Evolutionary conservation across 2,113 vertebrate species (phyloP).

Genomic region (Seriola quinqueradiata): DNA sequence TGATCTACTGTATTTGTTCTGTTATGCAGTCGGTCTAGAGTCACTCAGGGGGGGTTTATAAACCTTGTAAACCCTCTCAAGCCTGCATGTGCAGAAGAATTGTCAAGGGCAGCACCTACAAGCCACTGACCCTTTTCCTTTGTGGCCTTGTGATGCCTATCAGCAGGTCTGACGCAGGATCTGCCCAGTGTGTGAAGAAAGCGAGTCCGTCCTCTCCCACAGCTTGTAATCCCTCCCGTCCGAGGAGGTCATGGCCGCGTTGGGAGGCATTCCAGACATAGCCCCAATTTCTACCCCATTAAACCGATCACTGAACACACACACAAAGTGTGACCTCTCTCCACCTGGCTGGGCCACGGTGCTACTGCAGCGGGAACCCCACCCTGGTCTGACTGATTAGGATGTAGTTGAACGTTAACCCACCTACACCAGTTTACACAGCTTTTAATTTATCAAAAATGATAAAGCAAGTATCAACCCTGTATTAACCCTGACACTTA

Average conservation of each 20-base stretch:
- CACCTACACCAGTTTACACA: slow-evolving; percentile 33
- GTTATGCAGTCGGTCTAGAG: slow-evolving; percentile 2
- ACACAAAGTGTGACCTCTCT: slow-evolving; percentile 56
- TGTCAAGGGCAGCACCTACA: slow-evolving; percentile 10
- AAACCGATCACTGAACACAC: slow-evolving; percentile 65
- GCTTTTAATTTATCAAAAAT: slow-evolving; percentile 18
- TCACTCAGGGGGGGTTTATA: slow-evolving; percentile 14
- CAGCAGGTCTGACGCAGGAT: slow-evolving; percentile 50
- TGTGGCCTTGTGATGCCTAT: slow-evolving; percentile 38
- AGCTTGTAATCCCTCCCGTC: slow-evolving; percentile 63
- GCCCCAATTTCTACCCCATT: slow-evolving; percentile 58
- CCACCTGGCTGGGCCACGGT: slow-evolving; percentile 21
- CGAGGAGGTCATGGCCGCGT: slow-evolving; percentile 60
- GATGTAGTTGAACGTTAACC: slow-evolving; percentile 22
- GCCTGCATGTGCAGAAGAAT: slow-evolving; percentile 34
- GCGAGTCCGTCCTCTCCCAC: slow-evolving; percentile 54
- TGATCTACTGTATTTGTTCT: slow-evolving; percentile 15
- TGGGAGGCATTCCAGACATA: slow-evolving; percentile 66
- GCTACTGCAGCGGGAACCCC: slow-evolving; percentile 9
- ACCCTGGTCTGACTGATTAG: slow-evolving; percentile 19
- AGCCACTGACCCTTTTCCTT: slow-evolving; percentile 2
- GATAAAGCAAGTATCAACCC: neutral
- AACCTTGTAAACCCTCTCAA: slow-evolving; percentile 31
- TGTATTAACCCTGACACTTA: slow-evolving; percentile 12
- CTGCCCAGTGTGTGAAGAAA: slow-evolving; percentile 41